phyloP scores from a whole-genome alignment of 2,888 invertebrate species.

The Megamerina dolium region DNA sequence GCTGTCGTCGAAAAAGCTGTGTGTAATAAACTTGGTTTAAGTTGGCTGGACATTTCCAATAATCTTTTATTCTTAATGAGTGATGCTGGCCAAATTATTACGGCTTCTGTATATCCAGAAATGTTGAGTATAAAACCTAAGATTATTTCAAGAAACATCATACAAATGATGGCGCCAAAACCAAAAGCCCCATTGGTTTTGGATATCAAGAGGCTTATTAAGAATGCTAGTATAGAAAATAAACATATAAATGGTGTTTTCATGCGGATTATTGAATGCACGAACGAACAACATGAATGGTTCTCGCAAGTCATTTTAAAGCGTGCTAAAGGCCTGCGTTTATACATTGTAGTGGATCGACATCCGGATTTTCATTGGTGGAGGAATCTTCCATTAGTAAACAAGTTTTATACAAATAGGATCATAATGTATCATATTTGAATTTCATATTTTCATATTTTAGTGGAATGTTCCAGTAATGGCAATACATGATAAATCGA shows the following conservation, averaged over 20 bases:
- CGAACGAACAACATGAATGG: constrained; percentile 18
- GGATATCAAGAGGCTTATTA: no score
- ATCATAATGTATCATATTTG: no score
- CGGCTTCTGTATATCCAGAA: constrained; percentile 13
- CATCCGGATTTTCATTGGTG: constrained; percentile 2
- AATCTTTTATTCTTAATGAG: constrained; percentile 12
- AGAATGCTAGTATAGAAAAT: no score
- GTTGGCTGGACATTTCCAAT: constrained; percentile 9
- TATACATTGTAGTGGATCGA: constrained; percentile 10
- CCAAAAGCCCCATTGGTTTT: no score
- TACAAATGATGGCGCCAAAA: no score
- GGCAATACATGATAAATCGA: constrained; percentile 18
- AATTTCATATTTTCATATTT: no score
- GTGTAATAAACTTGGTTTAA: constrained; percentile 14
- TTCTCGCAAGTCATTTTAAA: constrained; percentile 14
- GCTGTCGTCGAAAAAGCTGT: constrained; percentile 10
- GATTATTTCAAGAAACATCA: constrained; percentile 4
- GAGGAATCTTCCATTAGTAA: no score
- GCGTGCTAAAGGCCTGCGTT: constrained; percentile 10
- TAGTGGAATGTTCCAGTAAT: no score
- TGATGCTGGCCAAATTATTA: constrained; percentile 7
- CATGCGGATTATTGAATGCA: constrained; percentile 16
- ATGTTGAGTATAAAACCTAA: constrained; percentile 16
- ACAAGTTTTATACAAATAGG: no score
- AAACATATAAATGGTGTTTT: no score